Evolutionary conservation across 2,113 vertebrate species (phyloP).

Genomic region (Hepsetus odoe): DNA sequence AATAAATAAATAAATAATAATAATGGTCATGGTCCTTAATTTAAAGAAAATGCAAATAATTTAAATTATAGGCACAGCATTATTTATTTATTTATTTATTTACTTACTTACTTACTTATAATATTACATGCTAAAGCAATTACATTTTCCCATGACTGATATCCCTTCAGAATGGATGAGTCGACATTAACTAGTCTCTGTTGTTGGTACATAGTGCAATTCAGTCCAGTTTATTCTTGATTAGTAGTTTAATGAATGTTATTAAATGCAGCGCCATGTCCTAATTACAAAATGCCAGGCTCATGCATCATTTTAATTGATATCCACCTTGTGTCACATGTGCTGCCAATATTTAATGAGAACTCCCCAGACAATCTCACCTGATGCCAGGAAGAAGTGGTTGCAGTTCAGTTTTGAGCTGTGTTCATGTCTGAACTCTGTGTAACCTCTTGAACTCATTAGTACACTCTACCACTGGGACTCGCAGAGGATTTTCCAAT

Average conservation of each 20-base stretch:
- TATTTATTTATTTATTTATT: too few species aligned
- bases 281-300: conserved; percentile 51
- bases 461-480: not conserved
- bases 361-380: conserved; percentile 37
- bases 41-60: too few species aligned
- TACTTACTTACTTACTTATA: too few species aligned
- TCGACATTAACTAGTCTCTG: not conserved
- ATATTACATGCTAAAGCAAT: too few species aligned
- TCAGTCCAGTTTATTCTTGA: conserved; percentile 47
- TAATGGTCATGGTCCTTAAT: too few species aligned
- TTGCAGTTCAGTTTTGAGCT: conserved; percentile 10
- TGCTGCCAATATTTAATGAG: conserved; percentile 38
- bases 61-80: too few species aligned
- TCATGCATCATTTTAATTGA: conserved; percentile 62
- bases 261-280: conserved; percentile 50
- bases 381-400: conserved; percentile 38
- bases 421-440: not conserved
- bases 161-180: not conserved
- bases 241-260: conserved; percentile 53
- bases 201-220: conserved; percentile 31
- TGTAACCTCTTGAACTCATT: conserved; percentile 19
- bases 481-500: conserved; percentile 2
- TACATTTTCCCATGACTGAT: too few species aligned
- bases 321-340: conserved; percentile 45
- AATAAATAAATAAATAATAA: too few species aligned